These are phyloP conservation scores for Gavia stellata DNA, from an alignment of 2,113 vertebrate genomes.

Conservation along the genomic window DNA sequence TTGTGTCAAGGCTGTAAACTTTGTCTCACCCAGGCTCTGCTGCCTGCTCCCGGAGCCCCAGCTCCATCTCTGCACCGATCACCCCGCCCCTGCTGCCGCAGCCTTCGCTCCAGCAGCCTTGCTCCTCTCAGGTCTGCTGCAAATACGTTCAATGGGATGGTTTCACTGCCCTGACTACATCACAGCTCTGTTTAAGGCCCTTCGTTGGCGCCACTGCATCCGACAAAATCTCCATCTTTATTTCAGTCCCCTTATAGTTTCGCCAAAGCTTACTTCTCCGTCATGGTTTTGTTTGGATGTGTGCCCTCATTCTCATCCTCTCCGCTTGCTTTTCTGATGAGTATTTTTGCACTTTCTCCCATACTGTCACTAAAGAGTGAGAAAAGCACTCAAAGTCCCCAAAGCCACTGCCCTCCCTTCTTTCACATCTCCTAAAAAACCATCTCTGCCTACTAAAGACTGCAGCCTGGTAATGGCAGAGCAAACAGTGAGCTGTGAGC, in stretches of 20 bases:
- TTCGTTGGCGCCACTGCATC: neutral
- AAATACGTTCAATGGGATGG: fast-evolving
- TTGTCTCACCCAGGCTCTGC: neutral
- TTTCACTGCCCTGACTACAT: neutral
- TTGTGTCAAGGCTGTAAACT: neutral
- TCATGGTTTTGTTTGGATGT: fast-evolving
- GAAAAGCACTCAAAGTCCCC: neutral
- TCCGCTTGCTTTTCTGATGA: neutral
- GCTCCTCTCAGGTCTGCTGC: neutral
- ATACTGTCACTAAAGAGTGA: neutral
- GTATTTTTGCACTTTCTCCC: neutral
- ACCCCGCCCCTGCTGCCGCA: neutral
- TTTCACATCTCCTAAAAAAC: neutral
- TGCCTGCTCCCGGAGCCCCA: neutral
- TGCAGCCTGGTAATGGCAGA: neutral
- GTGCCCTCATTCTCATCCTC: neutral
- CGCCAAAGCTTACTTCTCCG: neutral
- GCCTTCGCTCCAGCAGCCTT: neutral
- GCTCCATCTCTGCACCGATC: neutral
- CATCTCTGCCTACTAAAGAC: neutral
- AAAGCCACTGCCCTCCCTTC: neutral
- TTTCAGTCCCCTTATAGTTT: neutral
- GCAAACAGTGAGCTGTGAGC: fast-evolving
- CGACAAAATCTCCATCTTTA: neutral
- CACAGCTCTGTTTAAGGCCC: neutral